Percentiles rank a stretch among this genome's conserved stretches.
phyloP scores from a whole-genome alignment of 2,113 vertebrate species.

The Eudyptes chrysolophus region DNA sequence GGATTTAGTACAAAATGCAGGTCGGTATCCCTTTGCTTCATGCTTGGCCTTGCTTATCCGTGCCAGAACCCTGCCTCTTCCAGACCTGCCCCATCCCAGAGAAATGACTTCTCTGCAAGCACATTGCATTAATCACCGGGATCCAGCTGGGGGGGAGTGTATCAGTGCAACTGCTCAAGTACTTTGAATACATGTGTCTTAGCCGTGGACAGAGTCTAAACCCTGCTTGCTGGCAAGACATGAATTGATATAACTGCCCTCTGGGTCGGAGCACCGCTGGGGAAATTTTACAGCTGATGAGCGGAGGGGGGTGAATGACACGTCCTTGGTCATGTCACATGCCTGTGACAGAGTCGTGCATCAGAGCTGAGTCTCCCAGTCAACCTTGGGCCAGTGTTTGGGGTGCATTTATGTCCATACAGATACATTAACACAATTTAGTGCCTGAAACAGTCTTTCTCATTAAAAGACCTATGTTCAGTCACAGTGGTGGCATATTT shows the following conservation, averaged over 20 bases:
- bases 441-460: not conserved
- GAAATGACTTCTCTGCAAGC: not conserved
- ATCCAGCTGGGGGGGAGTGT: not conserved
- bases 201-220: not conserved
- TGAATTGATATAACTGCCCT: not conserved
- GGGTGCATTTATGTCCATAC: not conserved
- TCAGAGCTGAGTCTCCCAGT: not conserved
- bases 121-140: not conserved
- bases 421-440: not conserved
- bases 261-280: not conserved
- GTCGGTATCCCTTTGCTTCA: fast-evolving
- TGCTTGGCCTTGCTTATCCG: not conserved
- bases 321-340: fast-evolving
- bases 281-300: not conserved
- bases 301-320: not conserved
- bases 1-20: not conserved
- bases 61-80: not conserved
- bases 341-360: not conserved
- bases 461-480: not conserved
- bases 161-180: not conserved
- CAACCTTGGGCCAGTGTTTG: not conserved
- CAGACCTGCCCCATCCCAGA: not conserved
- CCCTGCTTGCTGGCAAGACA: not conserved
- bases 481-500: not conserved
- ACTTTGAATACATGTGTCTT: not conserved